Conservation (phyloP, 2,113 vertebrate species). For the human region GRCh38 chr4:30344501-30345000, state of each 20-base stretch:
- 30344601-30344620: background rate
- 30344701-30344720: background rate
- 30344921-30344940: background rate
- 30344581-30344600: background rate
- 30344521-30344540: background rate
- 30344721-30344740: background rate
- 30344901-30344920: accelerated
- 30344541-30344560: background rate
- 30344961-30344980: background rate
- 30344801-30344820: background rate
- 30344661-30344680: background rate
- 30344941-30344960: background rate
- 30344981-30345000: slow-evolving; percentile 34
- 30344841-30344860: background rate
- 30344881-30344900: background rate
- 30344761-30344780: background rate
- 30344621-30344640: background rate
- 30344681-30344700: background rate
- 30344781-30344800: background rate
- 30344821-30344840: background rate
- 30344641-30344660: accelerated
- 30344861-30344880: background rate
- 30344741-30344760: background rate
- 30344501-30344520: background rate
- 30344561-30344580: background rate